Evolutionary conservation across 2,888 invertebrate species (phyloP).

Genomic region (Pristionchus mayeri): DNA sequence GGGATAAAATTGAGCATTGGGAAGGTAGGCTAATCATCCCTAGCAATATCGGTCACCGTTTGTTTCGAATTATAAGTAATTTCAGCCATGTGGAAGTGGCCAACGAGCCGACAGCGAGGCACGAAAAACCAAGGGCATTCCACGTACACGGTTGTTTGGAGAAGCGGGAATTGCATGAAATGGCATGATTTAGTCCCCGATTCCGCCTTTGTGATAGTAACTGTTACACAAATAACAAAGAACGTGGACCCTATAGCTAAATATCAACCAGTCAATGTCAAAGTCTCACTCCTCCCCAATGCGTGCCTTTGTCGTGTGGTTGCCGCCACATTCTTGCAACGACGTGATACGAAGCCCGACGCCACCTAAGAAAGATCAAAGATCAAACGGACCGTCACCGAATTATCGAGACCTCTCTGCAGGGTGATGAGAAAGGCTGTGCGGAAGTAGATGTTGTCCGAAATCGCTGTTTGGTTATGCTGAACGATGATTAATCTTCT

Average conservation of each 20-base stretch:
- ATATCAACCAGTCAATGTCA: too few species aligned
- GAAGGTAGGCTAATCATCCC: too few species aligned
- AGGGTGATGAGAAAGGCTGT: background rate
- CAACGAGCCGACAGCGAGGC: slow-evolving; percentile 35
- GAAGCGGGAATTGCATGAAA: background rate
- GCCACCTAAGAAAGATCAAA: background rate
- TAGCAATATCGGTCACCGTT: too few species aligned
- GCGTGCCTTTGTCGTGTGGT: background rate
- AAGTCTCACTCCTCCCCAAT: slow-evolving; percentile 35
- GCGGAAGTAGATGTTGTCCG: slow-evolving; percentile 39
- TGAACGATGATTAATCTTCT: too few species aligned
- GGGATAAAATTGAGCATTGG: too few species aligned
- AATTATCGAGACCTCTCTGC: background rate
- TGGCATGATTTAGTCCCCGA: background rate
- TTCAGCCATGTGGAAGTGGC: slow-evolving; percentile 28
- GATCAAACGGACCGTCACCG: too few species aligned
- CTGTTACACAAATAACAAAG: too few species aligned
- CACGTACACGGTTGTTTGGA: slow-evolving; percentile 16
- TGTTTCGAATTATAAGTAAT: background rate
- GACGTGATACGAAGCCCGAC: slow-evolving; percentile 36
- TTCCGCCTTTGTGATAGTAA: too few species aligned
- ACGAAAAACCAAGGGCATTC: slow-evolving; percentile 49
- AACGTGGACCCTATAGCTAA: too few species aligned
- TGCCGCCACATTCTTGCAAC: slow-evolving; percentile 40
- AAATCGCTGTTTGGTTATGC: slow-evolving; percentile 5